phyloP scores from a whole-genome alignment of 2,888 invertebrate genomes.

The Mimumesa dahlbomi region DNA sequence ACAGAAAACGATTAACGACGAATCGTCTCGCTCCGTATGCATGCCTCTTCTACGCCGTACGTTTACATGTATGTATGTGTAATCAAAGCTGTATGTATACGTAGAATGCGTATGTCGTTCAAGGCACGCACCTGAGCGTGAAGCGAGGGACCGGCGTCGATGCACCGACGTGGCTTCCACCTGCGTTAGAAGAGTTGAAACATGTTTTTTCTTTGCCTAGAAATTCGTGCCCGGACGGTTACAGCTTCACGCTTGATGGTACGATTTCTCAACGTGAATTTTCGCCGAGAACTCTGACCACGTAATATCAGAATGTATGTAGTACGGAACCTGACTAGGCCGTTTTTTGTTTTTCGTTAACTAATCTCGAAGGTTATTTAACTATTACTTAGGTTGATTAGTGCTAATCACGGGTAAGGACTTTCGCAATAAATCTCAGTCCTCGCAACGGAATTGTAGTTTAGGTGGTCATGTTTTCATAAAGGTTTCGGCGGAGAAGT shows the following conservation, averaged over 20 bases:
- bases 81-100: no score
- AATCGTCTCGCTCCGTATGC: slow-evolving; percentile 27
- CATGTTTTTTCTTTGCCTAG: slow-evolving; percentile 31
- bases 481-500: no score
- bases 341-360: no score
- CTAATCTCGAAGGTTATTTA: no score
- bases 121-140: slow-evolving; percentile 72
- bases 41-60: slow-evolving; percentile 7
- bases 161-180: slow-evolving; percentile 65
- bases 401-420: slow-evolving; percentile 9
- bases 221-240: slow-evolving; percentile 31
- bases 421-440: slow-evolving; percentile 8
- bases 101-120: slow-evolving; percentile 59
- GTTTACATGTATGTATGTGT: slow-evolving; percentile 12
- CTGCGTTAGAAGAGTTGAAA: slow-evolving; percentile 51
- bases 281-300: neutral
- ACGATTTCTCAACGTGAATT: slow-evolving; percentile 20
- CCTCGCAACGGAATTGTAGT: no score
- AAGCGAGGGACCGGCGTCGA: slow-evolving; percentile 62
- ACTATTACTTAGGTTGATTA: slow-evolving; percentile 32
- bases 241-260: slow-evolving; percentile 13
- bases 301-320: slow-evolving; percentile 6
- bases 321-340: no score
- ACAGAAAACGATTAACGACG: slow-evolving; percentile 44
- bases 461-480: neutral